A percentile compares a stretch with the other conserved stretches of the same genome.
Conservation (phyloP, 2,797 vertebrate species). For the Sebastes steindachneri region DNA sequence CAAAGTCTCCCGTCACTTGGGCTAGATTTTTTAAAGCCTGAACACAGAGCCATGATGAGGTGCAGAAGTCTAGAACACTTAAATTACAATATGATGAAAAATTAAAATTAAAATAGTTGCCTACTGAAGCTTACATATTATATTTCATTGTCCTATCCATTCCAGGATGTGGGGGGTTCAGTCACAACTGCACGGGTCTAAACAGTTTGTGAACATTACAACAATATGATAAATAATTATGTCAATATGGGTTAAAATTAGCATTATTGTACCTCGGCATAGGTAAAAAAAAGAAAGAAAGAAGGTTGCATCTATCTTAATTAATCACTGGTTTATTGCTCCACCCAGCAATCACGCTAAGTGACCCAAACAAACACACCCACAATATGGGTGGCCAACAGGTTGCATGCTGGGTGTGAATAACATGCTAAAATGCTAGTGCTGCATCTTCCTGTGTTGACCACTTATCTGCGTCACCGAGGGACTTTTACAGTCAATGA, state of each 20-base stretch:
- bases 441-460: background rate
- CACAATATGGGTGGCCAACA: background rate
- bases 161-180: background rate
- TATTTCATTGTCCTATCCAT: no score
- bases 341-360: background rate
- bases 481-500: background rate
- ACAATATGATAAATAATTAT: background rate
- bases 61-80: no score
- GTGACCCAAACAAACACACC: background rate
- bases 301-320: background rate
- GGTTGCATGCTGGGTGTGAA: background rate
- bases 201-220: background rate
- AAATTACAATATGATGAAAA: no score
- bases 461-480: background rate
- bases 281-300: background rate
- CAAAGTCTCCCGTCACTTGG: no score
- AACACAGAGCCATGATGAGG: no score
- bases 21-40: no score
- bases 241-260: background rate
- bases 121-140: no score
- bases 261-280: background rate
- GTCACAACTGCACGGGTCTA: background rate
- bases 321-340: background rate
- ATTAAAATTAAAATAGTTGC: no score
- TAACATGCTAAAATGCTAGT: background rate